phyloP scores from a whole-genome alignment of 1,140 invertebrate species.

The Carposina sasakii region DNA sequence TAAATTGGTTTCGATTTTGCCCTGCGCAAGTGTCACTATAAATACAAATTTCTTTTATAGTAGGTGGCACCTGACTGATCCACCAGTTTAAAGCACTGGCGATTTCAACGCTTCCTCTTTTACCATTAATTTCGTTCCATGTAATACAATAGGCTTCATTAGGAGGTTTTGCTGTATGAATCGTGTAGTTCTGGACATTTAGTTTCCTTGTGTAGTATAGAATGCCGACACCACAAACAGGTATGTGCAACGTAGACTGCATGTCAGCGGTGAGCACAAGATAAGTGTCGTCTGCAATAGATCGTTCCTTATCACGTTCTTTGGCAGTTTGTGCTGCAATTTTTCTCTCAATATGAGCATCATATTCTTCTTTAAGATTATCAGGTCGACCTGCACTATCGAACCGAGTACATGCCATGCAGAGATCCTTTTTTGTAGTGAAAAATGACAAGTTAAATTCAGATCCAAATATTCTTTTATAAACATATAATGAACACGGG shows the following conservation, averaged over 20 bases:
- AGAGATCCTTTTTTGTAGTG: conserved; percentile 22
- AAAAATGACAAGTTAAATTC: conserved; percentile 7
- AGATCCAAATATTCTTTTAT: background rate
- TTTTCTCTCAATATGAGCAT: conserved; percentile 16
- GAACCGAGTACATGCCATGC: conserved; percentile 12
- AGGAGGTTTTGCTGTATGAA: conserved; percentile 13
- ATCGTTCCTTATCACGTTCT: conserved; percentile 14
- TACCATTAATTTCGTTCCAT: conserved; percentile 19
- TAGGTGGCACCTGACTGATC: conserved; percentile 4
- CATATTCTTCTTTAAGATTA: conserved; percentile 16
- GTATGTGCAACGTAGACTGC: conserved; percentile 18
- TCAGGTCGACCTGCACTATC: conserved; percentile 8
- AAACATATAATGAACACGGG: background rate
- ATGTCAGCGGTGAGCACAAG: conserved; percentile 19
- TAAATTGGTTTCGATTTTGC: conserved; percentile 42
- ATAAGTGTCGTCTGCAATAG: conserved; percentile 5
- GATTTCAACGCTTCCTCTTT: conserved; percentile 24
- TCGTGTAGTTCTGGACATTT: conserved; percentile 26
- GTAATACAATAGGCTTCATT: conserved; percentile 24
- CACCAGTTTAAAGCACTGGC: conserved; percentile 20
- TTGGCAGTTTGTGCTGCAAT: conserved; percentile 18
- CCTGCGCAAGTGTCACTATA: conserved; percentile 44
- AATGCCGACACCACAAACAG: conserved; percentile 17
- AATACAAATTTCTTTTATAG: conserved; percentile 16
- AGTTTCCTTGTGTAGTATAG: conserved; percentile 31